Evolutionary conservation across 1,140 invertebrate genomes (phyloP).

Genomic region (Physella acuta): DNA sequence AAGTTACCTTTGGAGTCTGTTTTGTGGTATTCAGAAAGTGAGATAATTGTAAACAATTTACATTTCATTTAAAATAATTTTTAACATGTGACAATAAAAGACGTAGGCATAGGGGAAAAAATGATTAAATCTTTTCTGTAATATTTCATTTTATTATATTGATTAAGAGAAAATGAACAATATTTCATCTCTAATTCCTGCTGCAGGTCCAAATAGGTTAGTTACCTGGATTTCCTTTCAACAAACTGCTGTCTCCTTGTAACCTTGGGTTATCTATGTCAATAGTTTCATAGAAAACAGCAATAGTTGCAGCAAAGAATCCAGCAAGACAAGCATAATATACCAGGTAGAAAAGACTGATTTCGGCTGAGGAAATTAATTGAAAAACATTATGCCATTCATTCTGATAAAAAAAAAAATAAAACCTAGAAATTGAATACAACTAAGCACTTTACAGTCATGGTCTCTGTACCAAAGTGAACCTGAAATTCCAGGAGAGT

Average conservation of each 20-base stretch:
- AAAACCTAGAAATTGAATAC: too few species aligned
- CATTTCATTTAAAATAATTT: too few species aligned
- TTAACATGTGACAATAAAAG: too few species aligned
- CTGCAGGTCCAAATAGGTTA: too few species aligned
- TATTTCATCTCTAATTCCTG: not conserved
- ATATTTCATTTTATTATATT: not conserved
- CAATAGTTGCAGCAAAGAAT: constrained; percentile 88
- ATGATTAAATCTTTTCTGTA: not conserved
- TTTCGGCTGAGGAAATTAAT: constrained; percentile 60
- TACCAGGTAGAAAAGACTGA: constrained; percentile 88
- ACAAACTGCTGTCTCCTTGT: constrained; percentile 78
- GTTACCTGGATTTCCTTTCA: constrained; percentile 86
- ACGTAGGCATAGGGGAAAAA: constrained; percentile 29
- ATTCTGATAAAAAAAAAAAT: too few species aligned
- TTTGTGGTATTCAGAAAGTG: too few species aligned
- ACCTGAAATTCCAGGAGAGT: too few species aligned
- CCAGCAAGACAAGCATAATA: constrained; percentile 82
- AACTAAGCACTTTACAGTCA: too few species aligned
- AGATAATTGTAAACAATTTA: too few species aligned
- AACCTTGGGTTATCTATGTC: constrained; percentile 83
- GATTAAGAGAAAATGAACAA: not conserved
- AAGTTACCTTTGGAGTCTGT: too few species aligned
- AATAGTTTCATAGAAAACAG: constrained; percentile 90
- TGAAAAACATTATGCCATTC: not conserved
- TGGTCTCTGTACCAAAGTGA: too few species aligned